Percentiles rank a stretch among this genome's conserved stretches.
Conservation (phyloP, 2,113 vertebrate species). For the Neogale vison region DNA sequence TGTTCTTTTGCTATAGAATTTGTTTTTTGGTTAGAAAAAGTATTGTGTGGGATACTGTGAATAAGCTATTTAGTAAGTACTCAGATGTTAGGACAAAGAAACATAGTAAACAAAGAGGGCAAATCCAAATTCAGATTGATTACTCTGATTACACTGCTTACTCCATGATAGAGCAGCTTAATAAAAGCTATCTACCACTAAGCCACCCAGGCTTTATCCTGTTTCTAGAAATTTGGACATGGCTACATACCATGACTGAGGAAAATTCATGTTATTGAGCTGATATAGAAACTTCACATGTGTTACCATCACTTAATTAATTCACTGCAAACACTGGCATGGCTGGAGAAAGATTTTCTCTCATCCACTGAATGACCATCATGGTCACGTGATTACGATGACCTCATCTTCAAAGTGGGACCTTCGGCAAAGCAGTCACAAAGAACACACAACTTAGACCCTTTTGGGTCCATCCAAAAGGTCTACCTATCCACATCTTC, state of each 20-base stretch:
- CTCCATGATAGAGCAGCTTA: not conserved
- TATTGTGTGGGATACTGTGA: not conserved
- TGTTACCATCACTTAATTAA: not conserved
- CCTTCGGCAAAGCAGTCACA: not conserved
- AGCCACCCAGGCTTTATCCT: not conserved
- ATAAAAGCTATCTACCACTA: not conserved
- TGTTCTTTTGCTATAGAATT: conserved; percentile 48
- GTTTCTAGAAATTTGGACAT: not conserved
- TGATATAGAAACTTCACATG: not conserved
- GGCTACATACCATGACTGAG: not conserved
- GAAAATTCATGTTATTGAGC: not conserved
- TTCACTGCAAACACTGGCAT: not conserved
- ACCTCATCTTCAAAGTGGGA: not conserved
- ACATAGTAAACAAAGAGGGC: not conserved
- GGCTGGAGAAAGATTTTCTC: not conserved
- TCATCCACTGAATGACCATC: not conserved
- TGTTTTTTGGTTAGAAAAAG: conserved; percentile 51
- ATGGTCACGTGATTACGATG: not conserved
- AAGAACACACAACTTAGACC: not conserved
- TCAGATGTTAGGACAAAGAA: conserved; percentile 24
- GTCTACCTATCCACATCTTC: not conserved
- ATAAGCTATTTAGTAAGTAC: conserved; percentile 21
- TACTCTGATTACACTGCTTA: not conserved
- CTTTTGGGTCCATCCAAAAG: not conserved
- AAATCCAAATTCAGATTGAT: conserved; percentile 3